Evolutionary conservation across 1,140 invertebrate species (phyloP), one percentile per base, ranked within the genome.

Genomic region (Bombus superbus): DNA sequence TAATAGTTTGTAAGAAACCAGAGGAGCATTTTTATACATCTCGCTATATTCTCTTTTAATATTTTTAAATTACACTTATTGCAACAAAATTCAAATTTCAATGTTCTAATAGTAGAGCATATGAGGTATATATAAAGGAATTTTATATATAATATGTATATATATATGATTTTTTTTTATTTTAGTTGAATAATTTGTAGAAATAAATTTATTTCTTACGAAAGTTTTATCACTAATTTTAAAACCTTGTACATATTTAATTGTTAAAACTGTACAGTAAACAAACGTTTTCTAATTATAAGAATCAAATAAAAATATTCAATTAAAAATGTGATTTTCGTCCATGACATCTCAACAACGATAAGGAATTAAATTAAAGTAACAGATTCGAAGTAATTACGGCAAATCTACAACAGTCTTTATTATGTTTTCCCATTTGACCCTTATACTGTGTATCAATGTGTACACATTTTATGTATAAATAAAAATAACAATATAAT

Each of bases 401-500:
- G 38, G 82, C 74, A 90, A 90, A 83, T 91, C 85, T 91, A 91
- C 88, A 94, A 94, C 94, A 95, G 94, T 94, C 94, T 95, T 95
- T 93, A 93, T 94, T 94, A 92, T 87, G 86, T 90, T 93, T 90
- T 85, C 89, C 74, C 86, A 86, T 91, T 82, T 89, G 89, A 89
- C 91, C 82, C 82, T 93, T 87, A 87, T 92, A 83, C 89, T 86
- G 87, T 91, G 92, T 92, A 93, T 90, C 80, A 86, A 92, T 93
- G 82, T 93, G 81, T 92, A 93, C 89, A 93, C 81, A 83, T 92
- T 89, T 85, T 82, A 79, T 87, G 80, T 93, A 93, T 92, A 94
- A 93, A 93, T 94, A 93, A 94, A 93, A 94, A 94, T 94, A 93
- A 94, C 91, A 91, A 90, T 92, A 91, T 92, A 91, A 92, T 92